Base-by-base conservation (phyloP, 2,888 invertebrate species). In the Anthoptus insignis region DNA sequence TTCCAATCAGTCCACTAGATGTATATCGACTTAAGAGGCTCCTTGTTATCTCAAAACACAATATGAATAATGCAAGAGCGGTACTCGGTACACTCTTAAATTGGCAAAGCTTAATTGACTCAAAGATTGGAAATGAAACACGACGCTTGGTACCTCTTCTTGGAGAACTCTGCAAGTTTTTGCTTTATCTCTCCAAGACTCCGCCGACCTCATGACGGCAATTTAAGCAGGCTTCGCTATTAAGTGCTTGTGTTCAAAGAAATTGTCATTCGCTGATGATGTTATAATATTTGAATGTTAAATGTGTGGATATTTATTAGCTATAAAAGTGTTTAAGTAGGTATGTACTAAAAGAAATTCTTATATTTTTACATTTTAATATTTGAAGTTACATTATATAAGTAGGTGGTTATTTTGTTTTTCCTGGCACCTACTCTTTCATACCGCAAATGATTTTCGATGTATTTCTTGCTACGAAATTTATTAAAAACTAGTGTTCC, bases 11-110 rank as follows among this genome's bases (percentile, higher is more conserved):
- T 82, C 84, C 82, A 77, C 88, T 89, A 91, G 93, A 93, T 93
- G 89, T 87, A 88, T 91, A 93, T 93, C 91, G 88, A 84, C 86
- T 88, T 87, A 84, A 88, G 84, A 84, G 83, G 79, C 81, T 82
- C 88, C 91, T 93, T 91, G 93, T 93, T 92, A 93, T 92, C 92
- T 91, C 89, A 91, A 91, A 90, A 88, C 90, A 88, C 88, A 88
- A 87, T 91, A 93, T 93, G 92, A 93, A 93, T 93, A 92, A 93
- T 89, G 89, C 93, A 93, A 92, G 82, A 90, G 89, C 82, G 81
- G 81, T 83, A 82, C 86, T 83, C 83, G 78, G 82, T 82, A 83
- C 84, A 82, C 86, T 86, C 90, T 91, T 89, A 90, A 91, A 91
- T 90, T 87, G 91, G 89, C 87, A 78, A 87, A 83, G 87, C 87